phyloP scores from a whole-genome alignment of 2,888 invertebrate species.

The Fragum whitleyi region DNA sequence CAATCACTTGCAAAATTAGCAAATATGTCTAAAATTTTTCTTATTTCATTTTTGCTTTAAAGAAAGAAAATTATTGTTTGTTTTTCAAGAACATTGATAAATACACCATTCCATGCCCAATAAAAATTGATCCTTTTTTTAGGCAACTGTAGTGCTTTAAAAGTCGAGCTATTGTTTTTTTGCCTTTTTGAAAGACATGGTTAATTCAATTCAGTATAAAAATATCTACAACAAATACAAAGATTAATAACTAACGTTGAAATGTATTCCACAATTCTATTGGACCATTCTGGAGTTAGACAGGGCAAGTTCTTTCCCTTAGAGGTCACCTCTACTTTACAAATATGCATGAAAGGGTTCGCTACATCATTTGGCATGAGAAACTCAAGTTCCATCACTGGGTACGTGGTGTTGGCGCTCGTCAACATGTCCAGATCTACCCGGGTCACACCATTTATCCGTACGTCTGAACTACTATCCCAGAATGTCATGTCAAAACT shows the following conservation, averaged over 20 bases:
- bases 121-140: too few relatives aligned
- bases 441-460: conserved; percentile 62
- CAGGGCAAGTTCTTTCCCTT: conserved; percentile 82
- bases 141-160: too few relatives aligned
- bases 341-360: conserved; percentile 72
- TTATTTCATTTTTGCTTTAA: too few relatives aligned
- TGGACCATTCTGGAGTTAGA: conserved; percentile 68
- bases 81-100: too few relatives aligned
- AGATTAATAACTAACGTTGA: conserved; percentile 69
- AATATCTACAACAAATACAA: too few relatives aligned
- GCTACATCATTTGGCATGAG: conserved; percentile 74
- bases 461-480: conserved; percentile 55
- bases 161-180: too few relatives aligned
- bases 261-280: conserved; percentile 61
- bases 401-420: conserved; percentile 67
- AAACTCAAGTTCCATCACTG: conserved; percentile 78
- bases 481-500: conserved; percentile 61
- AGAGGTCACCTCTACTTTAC: conserved; percentile 71
- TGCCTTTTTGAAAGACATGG: too few relatives aligned
- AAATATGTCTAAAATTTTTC: too few relatives aligned
- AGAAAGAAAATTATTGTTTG: too few relatives aligned
- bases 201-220: too few relatives aligned
- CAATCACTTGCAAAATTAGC: too few relatives aligned
- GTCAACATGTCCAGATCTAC: conserved; percentile 68
- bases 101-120: too few relatives aligned